Conservation (phyloP, 2,888 invertebrate genomes). For the Apotomis capreana region DNA sequence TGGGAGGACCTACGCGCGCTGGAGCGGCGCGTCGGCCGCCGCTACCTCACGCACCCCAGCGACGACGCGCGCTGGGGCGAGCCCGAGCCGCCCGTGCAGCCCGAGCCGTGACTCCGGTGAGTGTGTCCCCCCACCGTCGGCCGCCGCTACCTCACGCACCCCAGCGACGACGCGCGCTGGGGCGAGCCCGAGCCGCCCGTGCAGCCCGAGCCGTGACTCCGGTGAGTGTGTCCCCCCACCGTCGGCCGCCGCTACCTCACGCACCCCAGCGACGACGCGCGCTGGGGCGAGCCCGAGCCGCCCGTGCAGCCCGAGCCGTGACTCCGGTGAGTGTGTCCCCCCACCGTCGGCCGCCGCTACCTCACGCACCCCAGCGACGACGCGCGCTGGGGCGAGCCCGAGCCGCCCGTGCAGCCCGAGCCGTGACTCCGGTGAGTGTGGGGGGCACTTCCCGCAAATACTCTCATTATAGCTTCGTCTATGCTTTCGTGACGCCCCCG, state of each 20-base stretch:
- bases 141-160: slow-evolving; percentile 80
- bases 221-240: neutral
- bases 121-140: slow-evolving; percentile 3
- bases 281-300: slow-evolving; percentile 29
- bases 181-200: slow-evolving; percentile 9
- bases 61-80: slow-evolving; percentile 92
- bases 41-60: slow-evolving; percentile 90
- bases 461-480: no score
- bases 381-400: slow-evolving; percentile 29
- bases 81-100: slow-evolving; percentile 5
- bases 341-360: no score
- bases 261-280: slow-evolving; percentile 26
- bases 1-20: slow-evolving; percentile 97
- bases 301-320: neutral
- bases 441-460: neutral
- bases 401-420: neutral
- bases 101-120: slow-evolving; percentile 31
- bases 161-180: slow-evolving; percentile 36
- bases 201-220: slow-evolving; percentile 9
- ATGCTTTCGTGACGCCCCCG: no score
- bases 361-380: slow-evolving; percentile 40
- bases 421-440: slow-evolving; percentile 10
- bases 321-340: neutral
- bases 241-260: slow-evolving; percentile 9
- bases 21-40: slow-evolving; percentile 81